A percentile compares a stretch with the other conserved stretches of the same genome.
Conservation (phyloP, 2,113 vertebrate genomes). For the Actinemys pallida region DNA sequence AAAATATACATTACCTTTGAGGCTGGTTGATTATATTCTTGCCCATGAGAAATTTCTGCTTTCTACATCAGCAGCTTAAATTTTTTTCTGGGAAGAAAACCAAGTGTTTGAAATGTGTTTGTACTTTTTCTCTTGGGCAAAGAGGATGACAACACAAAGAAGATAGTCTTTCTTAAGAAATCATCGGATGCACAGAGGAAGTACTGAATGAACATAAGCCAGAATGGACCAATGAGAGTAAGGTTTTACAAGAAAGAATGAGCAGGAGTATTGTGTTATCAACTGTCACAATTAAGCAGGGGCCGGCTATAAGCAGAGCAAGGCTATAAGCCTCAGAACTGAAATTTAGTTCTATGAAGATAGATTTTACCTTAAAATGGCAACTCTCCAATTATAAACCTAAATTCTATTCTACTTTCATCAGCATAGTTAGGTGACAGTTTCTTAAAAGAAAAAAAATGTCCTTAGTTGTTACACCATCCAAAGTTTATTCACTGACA, state of each 20-base stretch:
- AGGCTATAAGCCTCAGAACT: constrained; percentile 19
- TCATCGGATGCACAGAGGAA: not conserved
- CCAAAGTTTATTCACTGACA: constrained; percentile 38
- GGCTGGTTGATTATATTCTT: constrained; percentile 7
- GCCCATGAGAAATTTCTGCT: not conserved
- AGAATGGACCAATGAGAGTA: not conserved
- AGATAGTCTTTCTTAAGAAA: not conserved
- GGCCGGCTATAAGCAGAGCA: constrained; percentile 30
- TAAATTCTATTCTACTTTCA: constrained; percentile 60
- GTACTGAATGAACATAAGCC: not conserved
- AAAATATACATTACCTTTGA: not conserved
- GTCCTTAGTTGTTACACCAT: not conserved
- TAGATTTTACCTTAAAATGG: constrained; percentile 42
- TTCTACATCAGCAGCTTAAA: not conserved
- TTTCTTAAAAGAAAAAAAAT: constrained; percentile 35
- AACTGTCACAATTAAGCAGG: constrained; percentile 15
- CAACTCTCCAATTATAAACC: constrained; percentile 53
- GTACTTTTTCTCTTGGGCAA: not conserved
- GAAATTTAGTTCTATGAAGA: constrained; percentile 39
- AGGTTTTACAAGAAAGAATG: not conserved
- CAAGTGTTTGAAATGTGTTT: not conserved
- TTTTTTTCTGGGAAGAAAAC: not conserved
- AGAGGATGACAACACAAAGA: not conserved
- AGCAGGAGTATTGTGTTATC: not conserved
- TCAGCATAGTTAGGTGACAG: constrained; percentile 51